These are phyloP conservation scores for Charaxes varanes DNA, from an alignment of 1,140 invertebrate genomes.

Conservation along the genomic window DNA sequence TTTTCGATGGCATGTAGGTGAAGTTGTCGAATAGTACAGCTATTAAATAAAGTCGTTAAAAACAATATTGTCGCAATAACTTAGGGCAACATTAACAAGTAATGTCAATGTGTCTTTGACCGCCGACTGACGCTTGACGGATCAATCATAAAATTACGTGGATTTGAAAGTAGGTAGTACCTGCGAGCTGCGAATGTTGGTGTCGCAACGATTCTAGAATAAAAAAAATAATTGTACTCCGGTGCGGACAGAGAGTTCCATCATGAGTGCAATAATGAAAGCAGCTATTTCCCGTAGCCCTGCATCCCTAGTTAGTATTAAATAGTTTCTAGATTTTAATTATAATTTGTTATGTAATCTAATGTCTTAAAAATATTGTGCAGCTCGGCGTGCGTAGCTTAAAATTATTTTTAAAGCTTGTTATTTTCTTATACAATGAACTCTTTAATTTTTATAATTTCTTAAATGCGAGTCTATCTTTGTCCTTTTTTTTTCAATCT, in stretches of 20 bases:
- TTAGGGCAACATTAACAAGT: too few relatives aligned
- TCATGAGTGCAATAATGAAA: constrained; percentile 71
- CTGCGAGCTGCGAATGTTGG: constrained; percentile 37
- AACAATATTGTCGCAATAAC: too few relatives aligned
- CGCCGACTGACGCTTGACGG: too few relatives aligned
- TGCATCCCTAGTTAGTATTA: constrained; percentile 49
- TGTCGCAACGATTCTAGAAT: constrained; percentile 29
- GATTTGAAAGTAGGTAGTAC: too few relatives aligned
- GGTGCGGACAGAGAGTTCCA: constrained; percentile 72
- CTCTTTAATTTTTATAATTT: neutral
- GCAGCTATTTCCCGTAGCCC: constrained; percentile 54
- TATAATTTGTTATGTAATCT: constrained; percentile 64
- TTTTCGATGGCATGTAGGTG: too few relatives aligned
- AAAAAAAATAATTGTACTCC: constrained; percentile 45
- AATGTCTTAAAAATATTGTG: constrained; percentile 35
- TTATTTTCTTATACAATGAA: too few relatives aligned
- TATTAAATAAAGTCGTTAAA: too few relatives aligned
- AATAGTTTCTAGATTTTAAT: constrained; percentile 24
- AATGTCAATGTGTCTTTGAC: too few relatives aligned
- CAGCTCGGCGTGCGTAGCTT: neutral
- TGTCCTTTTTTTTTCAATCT: too few relatives aligned
- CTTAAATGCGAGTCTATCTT: too few relatives aligned
- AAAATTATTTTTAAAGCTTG: constrained; percentile 1
- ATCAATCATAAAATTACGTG: too few relatives aligned
- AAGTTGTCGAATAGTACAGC: too few relatives aligned